Evolutionary conservation across 2,888 invertebrate species (phyloP), one percentile per base, ranked within the genome.

Genomic region (Drosophila multiciliata): DNA sequence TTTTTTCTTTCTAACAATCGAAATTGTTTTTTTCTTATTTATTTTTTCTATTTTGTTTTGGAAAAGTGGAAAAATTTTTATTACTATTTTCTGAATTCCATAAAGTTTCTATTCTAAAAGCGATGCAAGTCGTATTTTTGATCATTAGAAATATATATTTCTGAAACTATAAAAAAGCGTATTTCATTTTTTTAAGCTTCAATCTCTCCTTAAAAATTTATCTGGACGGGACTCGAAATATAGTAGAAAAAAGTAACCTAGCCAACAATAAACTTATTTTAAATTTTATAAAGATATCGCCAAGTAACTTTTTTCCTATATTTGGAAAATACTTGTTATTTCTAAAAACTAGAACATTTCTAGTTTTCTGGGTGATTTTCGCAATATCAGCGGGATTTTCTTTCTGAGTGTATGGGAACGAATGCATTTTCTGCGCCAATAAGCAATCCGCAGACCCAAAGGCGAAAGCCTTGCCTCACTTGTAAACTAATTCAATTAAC

Each of bases 401-500:
- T 23, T 23, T 36, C 26, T 42, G 53, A 53, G 70, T 5, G 57
- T 50, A 61, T 62, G 60, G 42, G 67, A 59, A 58, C 50, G 71
- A 67, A 80, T 87, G 75, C 67, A 84, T 65, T 75, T 70, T 78
- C 78, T 77, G 83, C 73, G 70, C 73, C 75, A 81, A 78, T 89
- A 76, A 80, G 77, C 67, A 80, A 78, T 73, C 60, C 66, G 62
- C 53, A 67, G 70, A 63, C 59, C 64, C 64, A 64, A 62, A 79
- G 67, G 72, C 74, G 52, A 71, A 69, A 64, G 67, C 65, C 70
- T 58, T 78, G 87, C 87, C 78, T 80, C 75, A 71, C 81, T 90
- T 88, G 86, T 71, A 90, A 90, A 87, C 87, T 87, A 87, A 87
- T 90, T 87, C 78, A 87, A 87, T 87, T 87, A 87, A 78, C 89